phyloP scores from a whole-genome alignment of 2,113 vertebrate genomes.

The Prunella himalayana region DNA sequence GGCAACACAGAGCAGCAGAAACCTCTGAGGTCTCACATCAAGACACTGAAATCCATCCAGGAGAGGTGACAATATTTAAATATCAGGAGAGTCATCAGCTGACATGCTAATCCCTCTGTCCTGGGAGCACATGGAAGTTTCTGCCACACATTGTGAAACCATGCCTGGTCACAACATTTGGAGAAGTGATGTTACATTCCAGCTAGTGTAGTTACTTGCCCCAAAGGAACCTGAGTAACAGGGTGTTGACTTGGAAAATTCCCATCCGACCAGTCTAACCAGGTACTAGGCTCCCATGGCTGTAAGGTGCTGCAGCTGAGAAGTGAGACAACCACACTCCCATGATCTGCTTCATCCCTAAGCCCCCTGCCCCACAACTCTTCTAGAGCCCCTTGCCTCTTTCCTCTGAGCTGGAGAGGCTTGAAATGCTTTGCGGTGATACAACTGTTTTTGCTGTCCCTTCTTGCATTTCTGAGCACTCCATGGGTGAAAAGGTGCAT shows the following conservation, averaged over 20 bases:
- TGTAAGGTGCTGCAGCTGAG: neutral
- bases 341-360: neutral
- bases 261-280: slow-evolving; percentile 37
- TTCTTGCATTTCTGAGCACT: accelerated
- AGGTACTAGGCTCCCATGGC: neutral
- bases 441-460: neutral
- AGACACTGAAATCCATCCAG: neutral
- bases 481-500: accelerated
- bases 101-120: neutral
- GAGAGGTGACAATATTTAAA: neutral
- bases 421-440: neutral
- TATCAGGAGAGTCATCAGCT: neutral
- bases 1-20: neutral
- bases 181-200: neutral
- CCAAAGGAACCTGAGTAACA: slow-evolving; percentile 30
- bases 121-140: neutral
- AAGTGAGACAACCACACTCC: accelerated
- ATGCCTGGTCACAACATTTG: accelerated
- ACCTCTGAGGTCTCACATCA: neutral
- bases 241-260: slow-evolving; percentile 38
- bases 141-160: neutral
- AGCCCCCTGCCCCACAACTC: neutral
- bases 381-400: neutral
- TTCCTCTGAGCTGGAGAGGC: neutral
- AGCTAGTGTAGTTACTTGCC: neutral